A percentile compares a stretch with the other conserved stretches of the same genome.
phyloP scores from a whole-genome alignment of 2,888 invertebrate genomes.

The Agriopis leucophaearia region DNA sequence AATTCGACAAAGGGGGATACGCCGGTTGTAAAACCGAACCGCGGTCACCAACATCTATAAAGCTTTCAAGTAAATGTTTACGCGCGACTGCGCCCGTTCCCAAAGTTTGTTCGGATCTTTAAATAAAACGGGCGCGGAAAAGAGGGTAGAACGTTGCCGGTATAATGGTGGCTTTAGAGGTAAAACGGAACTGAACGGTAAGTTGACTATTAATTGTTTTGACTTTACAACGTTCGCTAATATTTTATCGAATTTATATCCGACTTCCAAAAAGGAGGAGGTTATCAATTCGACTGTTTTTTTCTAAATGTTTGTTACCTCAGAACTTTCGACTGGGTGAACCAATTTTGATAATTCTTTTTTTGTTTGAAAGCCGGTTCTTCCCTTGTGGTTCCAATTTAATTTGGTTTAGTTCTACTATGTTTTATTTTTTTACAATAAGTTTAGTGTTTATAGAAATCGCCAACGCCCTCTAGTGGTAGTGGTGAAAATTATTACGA shows the following conservation, averaged over 20 bases:
- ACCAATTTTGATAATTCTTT: no score
- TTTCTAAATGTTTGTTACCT: no score
- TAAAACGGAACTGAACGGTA: constrained; percentile 30
- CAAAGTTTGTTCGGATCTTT: constrained; percentile 72
- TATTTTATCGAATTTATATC: neutral
- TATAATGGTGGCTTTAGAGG: constrained; percentile 21
- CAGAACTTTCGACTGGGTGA: no score
- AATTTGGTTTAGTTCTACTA: no score
- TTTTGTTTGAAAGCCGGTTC: no score
- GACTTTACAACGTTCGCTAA: neutral
- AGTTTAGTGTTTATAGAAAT: no score
- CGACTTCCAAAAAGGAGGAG: no score
- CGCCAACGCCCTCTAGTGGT: no score
- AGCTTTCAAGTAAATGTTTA: constrained; percentile 81
- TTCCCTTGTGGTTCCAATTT: no score
- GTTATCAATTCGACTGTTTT: no score
- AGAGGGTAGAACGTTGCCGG: constrained; percentile 56
- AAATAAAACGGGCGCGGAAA: constrained; percentile 70
- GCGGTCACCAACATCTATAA: constrained; percentile 81
- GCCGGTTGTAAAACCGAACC: constrained; percentile 66
- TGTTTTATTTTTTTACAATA: no score
- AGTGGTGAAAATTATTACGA: no score
- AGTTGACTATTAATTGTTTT: constrained; percentile 39
- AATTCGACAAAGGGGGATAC: constrained; percentile 52
- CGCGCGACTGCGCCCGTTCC: constrained; percentile 69